Base-by-base conservation (phyloP, 2,797 vertebrate species). In the Poeciliopsis paucimaculata region DNA sequence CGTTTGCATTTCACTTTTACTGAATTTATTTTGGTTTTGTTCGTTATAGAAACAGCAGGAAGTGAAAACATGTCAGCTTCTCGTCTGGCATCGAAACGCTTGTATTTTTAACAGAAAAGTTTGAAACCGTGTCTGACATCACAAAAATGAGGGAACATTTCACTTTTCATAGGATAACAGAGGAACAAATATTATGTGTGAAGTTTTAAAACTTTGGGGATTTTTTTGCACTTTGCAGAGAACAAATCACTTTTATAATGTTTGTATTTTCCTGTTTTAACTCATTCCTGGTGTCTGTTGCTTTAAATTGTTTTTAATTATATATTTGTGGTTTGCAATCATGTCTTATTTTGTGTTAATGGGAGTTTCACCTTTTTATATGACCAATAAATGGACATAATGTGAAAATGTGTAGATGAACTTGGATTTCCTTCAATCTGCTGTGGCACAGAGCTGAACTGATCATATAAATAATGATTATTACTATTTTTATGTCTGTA, bases 171-270 rank as follows among this genome's bases (percentile, higher is more conserved):
- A 16, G 15, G 1, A 57, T 57, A 20, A 57, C n/a, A 57, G 5
- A 6, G 2, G n/a, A 36, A 34, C 36, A 64, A 64, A 18, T 36
- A 36, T 20, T 36, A 8, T 64, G 16, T 64, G 34, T 64, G 60
- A 34, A 20, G 16, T 62, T 18, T 62, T 34, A 62, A 31, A 62
- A 9, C 4, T 18, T 64, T 66, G 4, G 36, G 34, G 36, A 12
- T 2, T 10, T 68, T 20, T 75, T 57, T 31, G 39, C 72, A 81
- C 79, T 72, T 76, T 75, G 7, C 66, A 70, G 66, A 74, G 34
- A 84, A 70, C 62, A 3, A 51, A 36, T 51, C 66, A 71, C 41
- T 45, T 71, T 26, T 70, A 26, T 43, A 7, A 28, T 11, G 26
- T 55, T 55, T 55, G 51, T 5, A n/a, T 55, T 39, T 66, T 68